Conservation (phyloP, 2,113 vertebrate genomes). For the Sclerurus mexicanus region DNA sequence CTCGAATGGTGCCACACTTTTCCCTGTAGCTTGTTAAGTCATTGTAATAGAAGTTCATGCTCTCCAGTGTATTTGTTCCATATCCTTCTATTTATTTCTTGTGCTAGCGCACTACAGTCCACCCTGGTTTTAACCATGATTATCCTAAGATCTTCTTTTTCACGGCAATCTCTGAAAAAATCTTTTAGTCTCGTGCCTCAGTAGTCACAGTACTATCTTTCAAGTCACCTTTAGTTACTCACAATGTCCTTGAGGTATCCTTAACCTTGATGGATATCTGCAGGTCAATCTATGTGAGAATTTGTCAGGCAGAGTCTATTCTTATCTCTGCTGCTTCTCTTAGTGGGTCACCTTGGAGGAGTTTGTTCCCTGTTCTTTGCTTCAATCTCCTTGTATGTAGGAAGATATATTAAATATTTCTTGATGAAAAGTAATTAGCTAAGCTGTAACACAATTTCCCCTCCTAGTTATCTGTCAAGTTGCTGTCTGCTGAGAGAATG, state of each 20-base stretch:
- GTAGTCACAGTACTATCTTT: not conserved
- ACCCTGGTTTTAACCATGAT: not conserved
- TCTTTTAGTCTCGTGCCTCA: not conserved
- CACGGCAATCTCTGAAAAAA: not conserved
- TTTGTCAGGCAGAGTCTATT: constrained; percentile 5
- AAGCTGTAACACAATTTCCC: not conserved
- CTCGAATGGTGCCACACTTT: accelerated
- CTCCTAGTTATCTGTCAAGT: constrained; percentile 6
- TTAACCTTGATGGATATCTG: not conserved
- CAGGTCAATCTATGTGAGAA: not conserved
- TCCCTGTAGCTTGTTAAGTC: not conserved
- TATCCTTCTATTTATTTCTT: not conserved
- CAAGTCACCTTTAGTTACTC: not conserved
- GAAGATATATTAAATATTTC: constrained; percentile 7
- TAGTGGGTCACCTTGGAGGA: constrained; percentile 33
- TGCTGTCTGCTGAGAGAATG: not conserved
- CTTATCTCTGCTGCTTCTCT: not conserved
- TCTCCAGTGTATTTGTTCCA: not conserved
- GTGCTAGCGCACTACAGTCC: not conserved
- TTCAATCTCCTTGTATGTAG: not conserved
- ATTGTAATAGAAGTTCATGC: accelerated
- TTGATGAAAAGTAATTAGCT: constrained; percentile 41
- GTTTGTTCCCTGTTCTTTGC: not conserved
- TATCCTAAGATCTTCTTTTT: not conserved
- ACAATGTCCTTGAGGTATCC: not conserved